Base-by-base conservation (phyloP, 1,140 invertebrate genomes). In the Caenorhabditis briggsae region DNA sequence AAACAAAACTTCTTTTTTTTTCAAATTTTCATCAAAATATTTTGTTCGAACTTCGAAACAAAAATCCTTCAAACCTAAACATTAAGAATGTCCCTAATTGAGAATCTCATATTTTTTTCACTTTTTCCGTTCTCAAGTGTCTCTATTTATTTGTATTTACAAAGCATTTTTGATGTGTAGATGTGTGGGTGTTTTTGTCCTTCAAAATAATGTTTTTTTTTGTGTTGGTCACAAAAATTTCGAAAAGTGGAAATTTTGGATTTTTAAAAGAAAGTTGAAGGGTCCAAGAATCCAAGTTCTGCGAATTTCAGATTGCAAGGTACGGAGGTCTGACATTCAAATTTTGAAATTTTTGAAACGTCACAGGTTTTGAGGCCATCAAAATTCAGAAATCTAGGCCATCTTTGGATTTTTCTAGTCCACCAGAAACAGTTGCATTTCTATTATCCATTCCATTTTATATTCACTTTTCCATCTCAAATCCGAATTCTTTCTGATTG, bases 171-270 rank as follows among this genome's bases (percentile, higher is more conserved):
- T n/a, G 8, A n/a, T 59, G 25, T 33, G 59, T 64, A 64, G 20
- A 23, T 64, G 59, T 64, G n/a, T 25, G 56, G 14, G 56, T 59
- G 7, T n/a, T 59, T 20, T n/a, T 64, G 59, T 64, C 59, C 59
- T 64, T 64, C 59, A 64, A 64, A 64, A 33, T 33, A 25, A 14
- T 64, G 16, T 20, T 58, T n/a, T 58, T 58, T 18, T 33, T 1
- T 33, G 33, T 2, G 33, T 2, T 33, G 33, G 33, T 33, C 33
- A 33, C 33, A 33, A 33, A 33, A 33, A 33, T 33, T 33, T 3
- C n/a, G n/a, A n/a, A n/a, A n/a, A n/a, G n/a, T n/a, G n/a, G 16
- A 16, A 33, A 33, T 2, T n/a, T 58, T 8, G 16, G 16, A 18
- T 12, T 58, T 58, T 18, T 2, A 58, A 58, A 58, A 58, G n/a